Evolutionary conservation across 2,113 vertebrate genomes (phyloP).

Genomic region (Piprites chloris): DNA sequence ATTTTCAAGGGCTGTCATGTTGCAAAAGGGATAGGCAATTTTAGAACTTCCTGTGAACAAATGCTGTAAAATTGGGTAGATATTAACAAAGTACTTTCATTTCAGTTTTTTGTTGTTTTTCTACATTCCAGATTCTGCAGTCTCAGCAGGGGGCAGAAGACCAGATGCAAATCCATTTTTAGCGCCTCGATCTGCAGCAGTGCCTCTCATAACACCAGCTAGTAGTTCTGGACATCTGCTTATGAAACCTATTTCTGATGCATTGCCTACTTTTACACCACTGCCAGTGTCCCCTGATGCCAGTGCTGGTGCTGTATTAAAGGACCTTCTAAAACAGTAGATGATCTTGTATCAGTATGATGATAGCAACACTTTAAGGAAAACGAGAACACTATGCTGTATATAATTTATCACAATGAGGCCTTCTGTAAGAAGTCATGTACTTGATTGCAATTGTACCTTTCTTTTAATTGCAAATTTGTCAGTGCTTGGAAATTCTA

Average conservation of each 20-base stretch:
- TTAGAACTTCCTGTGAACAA: not conserved
- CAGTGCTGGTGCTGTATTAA: constrained; percentile 88
- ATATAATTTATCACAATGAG: constrained; percentile 69
- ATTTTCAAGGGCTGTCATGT: not conserved
- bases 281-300: constrained; percentile 88
- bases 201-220: constrained; percentile 80
- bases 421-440: constrained; percentile 73
- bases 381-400: constrained; percentile 60
- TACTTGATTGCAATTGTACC: constrained; percentile 41
- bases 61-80: not conserved
- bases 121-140: constrained; percentile 52
- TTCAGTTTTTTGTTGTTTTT: not conserved
- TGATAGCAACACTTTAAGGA: constrained; percentile 75
- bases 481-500: constrained; percentile 29
- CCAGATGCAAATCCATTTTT: constrained; percentile 86
- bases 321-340: constrained; percentile 92
- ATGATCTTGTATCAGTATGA: not conserved
- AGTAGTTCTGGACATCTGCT: constrained; percentile 84
- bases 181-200: constrained; percentile 91
- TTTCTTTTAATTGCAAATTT: constrained; percentile 40
- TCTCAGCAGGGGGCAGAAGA: constrained; percentile 68
- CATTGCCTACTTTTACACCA: constrained; percentile 91
- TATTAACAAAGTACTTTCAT: not conserved
- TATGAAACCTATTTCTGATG: constrained; percentile 92
- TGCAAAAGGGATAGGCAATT: not conserved